Percentiles rank a stretch among this genome's conserved stretches.
Conservation (phyloP, 2,888 invertebrate species). For the Bimastos eiseni region DNA sequence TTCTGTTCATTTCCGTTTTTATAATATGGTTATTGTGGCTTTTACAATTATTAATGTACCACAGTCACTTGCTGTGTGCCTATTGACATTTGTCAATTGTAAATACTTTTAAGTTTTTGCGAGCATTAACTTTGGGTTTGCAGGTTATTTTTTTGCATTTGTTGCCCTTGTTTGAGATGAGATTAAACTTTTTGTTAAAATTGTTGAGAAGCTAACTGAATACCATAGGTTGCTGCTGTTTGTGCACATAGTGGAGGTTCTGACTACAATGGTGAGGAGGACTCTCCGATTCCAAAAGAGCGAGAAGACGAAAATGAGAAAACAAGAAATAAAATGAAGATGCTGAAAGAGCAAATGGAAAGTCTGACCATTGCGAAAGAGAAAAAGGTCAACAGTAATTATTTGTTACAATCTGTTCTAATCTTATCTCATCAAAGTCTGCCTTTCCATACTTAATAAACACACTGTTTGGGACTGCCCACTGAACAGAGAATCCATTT, state of each 20-base stretch:
- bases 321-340: slow-evolving; percentile 62
- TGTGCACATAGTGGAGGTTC: not conserved
- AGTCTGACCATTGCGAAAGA: slow-evolving; percentile 56
- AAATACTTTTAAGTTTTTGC: too few relatives aligned
- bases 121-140: too few relatives aligned
- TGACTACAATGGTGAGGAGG: slow-evolving; percentile 30
- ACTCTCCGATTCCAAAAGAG: slow-evolving; percentile 30
- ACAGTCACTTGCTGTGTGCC: too few relatives aligned
- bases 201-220: not conserved
- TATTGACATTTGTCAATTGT: too few relatives aligned
- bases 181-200: not conserved
- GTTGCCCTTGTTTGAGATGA: too few relatives aligned
- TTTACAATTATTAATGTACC: too few relatives aligned
- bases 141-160: too few relatives aligned
- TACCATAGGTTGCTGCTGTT: not conserved
- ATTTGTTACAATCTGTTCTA: slow-evolving; percentile 9
- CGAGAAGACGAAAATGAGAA: slow-evolving; percentile 33
- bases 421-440: not conserved
- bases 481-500: too few relatives aligned
- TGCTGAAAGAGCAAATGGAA: slow-evolving; percentile 58
- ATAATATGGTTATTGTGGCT: too few relatives aligned
- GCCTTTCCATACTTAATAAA: too few relatives aligned
- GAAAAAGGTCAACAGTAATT: slow-evolving; percentile 48
- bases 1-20: too few relatives aligned
- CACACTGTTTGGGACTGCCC: too few relatives aligned